A percentile compares a stretch with the other conserved stretches of the same genome.
These are phyloP conservation scores for rabbit (Oryctolagus cuniculus) DNA, from an alignment of 2,113 vertebrate genomes.

Conservation along the genomic window DNA sequence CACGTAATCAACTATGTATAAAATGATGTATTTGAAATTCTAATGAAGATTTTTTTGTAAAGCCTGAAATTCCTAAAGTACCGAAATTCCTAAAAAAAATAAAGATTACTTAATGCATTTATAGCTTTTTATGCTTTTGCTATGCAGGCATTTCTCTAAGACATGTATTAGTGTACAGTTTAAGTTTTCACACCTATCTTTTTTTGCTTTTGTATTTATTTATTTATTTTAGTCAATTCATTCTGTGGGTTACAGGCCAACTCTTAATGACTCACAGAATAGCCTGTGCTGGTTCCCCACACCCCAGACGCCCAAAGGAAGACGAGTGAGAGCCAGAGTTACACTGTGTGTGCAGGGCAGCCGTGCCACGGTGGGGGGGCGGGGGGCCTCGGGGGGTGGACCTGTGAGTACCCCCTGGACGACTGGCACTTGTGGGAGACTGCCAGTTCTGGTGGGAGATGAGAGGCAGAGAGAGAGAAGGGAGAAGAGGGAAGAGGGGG, in stretches of 20 bases:
- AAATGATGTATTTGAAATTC: neutral
- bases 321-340: neutral
- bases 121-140: neutral
- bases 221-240: too few relatives aligned
- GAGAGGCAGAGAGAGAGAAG: too few relatives aligned
- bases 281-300: neutral
- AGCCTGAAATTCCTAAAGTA: neutral
- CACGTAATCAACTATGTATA: neutral
- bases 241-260: neutral
- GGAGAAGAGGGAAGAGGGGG: too few relatives aligned
- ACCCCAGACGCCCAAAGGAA: neutral
- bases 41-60: neutral
- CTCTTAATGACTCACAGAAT: neutral
- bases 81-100: constrained; percentile 14
- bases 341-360: too few relatives aligned
- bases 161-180: neutral
- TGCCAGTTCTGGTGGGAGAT: too few relatives aligned
- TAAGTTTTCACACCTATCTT: neutral
- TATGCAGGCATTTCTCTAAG: neutral
- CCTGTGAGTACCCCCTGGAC: too few relatives aligned
- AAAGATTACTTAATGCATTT: neutral
- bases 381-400: too few relatives aligned
- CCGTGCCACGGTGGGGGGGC: neutral
- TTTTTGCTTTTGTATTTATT: neutral
- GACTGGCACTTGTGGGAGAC: too few relatives aligned